phyloP scores from a whole-genome alignment of 2,888 invertebrate species.

The Sesia bembeciformis region DNA sequence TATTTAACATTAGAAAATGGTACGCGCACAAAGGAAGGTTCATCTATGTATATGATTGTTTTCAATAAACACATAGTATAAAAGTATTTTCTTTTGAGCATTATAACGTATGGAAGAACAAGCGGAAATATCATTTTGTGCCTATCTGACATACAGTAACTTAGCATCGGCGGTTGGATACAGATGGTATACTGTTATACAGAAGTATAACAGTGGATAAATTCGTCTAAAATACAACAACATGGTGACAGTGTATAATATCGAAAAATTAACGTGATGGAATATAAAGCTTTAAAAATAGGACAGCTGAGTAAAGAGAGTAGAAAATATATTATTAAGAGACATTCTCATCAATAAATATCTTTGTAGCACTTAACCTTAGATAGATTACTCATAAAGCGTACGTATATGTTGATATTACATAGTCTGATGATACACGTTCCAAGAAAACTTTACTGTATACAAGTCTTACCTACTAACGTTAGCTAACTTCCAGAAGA shows the following conservation, averaged over 20 bases:
- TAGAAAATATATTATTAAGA: constrained; percentile 17
- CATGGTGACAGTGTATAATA: constrained; percentile 15
- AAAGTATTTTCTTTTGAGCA: no score
- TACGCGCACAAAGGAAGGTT: no score
- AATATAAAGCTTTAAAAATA: constrained; percentile 21
- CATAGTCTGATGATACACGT: neutral
- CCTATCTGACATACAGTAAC: neutral
- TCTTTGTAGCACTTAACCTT: neutral
- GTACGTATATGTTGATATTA: neutral
- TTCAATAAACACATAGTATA: no score
- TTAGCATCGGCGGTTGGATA: neutral
- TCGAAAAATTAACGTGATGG: constrained; percentile 14
- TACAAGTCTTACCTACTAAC: constrained; percentile 18
- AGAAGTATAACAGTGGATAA: constrained; percentile 9
- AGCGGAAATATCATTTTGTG: no score
- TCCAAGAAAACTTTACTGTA: constrained; percentile 4
- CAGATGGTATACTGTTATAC: neutral
- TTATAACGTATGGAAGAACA: no score
- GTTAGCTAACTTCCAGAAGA: constrained; percentile 2
- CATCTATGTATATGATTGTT: no score
- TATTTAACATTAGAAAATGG: no score
- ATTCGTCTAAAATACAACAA: constrained; percentile 17
- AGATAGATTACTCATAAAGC: neutral
- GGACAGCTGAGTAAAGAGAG: constrained; percentile 29
- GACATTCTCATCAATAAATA: neutral